Percentiles rank a stretch among this genome's conserved stretches.
Evolutionary conservation across 2,113 vertebrate species (phyloP).

Genomic region (Terrapene triunguis): DNA sequence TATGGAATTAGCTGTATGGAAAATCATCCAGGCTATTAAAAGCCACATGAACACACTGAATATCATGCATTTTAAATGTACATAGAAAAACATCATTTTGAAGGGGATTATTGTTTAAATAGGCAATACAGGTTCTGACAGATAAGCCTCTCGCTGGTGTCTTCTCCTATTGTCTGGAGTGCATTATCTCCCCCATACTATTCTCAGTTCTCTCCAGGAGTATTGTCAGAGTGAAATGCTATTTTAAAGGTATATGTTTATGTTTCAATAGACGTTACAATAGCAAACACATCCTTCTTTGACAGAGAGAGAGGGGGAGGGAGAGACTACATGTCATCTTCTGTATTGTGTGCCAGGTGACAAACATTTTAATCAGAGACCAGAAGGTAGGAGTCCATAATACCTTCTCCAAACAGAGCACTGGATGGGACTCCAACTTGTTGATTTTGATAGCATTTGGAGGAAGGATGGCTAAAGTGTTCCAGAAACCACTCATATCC

Average conservation of each 20-base stretch:
- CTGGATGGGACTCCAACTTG: neutral
- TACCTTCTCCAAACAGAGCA: neutral
- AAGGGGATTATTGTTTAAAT: constrained; percentile 79
- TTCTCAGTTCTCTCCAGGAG: constrained; percentile 72
- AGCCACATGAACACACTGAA: constrained; percentile 58
- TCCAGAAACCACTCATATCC: neutral
- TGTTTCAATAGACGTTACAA: constrained; percentile 72
- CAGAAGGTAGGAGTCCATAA: neutral
- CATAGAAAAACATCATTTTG: constrained; percentile 74
- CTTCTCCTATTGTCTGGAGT: constrained; percentile 77
- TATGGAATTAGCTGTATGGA: constrained; percentile 72
- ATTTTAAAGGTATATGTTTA: constrained; percentile 76
- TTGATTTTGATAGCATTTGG: neutral
- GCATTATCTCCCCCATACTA: constrained; percentile 72
- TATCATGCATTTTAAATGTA: constrained; percentile 68
- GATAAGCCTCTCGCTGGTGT: constrained; percentile 73
- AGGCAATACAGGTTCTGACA: constrained; percentile 76
- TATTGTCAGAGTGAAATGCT: constrained; percentile 72
- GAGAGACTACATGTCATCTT: constrained; percentile 16
- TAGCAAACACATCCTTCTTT: constrained; percentile 62
- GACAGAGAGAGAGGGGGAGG: neutral
- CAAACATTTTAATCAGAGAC: neutral
- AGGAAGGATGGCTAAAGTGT: neutral
- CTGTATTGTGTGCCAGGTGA: neutral
- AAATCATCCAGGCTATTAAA: constrained; percentile 78